Evolutionary conservation across 2,888 invertebrate species (phyloP).

Genomic region (Synanthedon vespiformis): DNA sequence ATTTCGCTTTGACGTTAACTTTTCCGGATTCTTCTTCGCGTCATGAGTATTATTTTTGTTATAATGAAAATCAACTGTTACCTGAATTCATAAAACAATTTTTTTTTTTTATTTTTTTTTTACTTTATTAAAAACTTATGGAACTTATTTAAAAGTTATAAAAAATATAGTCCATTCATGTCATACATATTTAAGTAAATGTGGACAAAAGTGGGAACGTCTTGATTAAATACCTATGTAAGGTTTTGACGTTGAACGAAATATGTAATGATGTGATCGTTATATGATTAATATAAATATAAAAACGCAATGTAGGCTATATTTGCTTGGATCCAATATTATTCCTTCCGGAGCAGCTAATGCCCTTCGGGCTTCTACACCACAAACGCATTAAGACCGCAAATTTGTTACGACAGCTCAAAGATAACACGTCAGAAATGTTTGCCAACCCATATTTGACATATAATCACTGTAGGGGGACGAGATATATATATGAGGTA

Average conservation of each 20-base stretch:
- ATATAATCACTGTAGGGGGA: background rate
- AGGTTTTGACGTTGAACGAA: too few species aligned
- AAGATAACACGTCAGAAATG: conserved; percentile 10
- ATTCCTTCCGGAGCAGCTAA: conserved; percentile 6
- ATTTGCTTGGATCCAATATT: conserved; percentile 4
- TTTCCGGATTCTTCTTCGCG: conserved; percentile 3
- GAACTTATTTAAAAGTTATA: too few species aligned
- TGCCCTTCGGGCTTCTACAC: conserved; percentile 4
- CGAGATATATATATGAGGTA: too few species aligned
- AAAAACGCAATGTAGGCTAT: too few species aligned
- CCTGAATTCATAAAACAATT: too few species aligned
- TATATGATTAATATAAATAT: background rate
- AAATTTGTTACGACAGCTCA: conserved; percentile 8
- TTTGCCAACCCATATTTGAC: conserved; percentile 7
- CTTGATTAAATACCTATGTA: too few species aligned
- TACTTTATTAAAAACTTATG: too few species aligned
- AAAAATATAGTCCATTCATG: too few species aligned
- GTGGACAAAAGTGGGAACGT: too few species aligned
- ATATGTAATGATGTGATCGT: background rate
- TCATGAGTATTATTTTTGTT: conserved; percentile 1
- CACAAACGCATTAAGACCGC: conserved; percentile 11
- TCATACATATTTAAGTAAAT: too few species aligned
- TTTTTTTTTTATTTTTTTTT: too few species aligned
- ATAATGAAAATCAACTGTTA: background rate
- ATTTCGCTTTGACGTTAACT: background rate